Evolutionary conservation across 2,797 vertebrate genomes (phyloP).

Genomic region (Hyperoplus immaculatus): DNA sequence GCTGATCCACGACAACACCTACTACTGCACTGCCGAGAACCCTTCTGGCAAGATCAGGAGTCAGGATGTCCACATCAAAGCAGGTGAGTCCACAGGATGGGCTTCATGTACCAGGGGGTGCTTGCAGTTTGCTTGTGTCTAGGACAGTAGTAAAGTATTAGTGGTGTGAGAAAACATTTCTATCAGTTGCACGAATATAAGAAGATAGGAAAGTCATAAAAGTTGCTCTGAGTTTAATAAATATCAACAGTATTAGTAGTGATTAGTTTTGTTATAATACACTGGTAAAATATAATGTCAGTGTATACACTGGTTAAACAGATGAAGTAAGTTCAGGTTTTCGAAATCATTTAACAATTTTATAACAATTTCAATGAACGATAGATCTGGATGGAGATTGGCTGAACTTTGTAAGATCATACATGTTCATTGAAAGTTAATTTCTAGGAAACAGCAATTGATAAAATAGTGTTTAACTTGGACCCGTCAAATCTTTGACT

Average conservation of each 20-base stretch:
- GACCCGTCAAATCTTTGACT: background rate
- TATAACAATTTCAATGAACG: background rate
- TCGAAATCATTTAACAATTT: background rate
- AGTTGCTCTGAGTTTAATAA: background rate
- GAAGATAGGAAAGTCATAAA: background rate
- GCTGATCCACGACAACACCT: slow-evolving; percentile 99
- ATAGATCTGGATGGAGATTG: background rate
- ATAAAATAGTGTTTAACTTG: background rate
- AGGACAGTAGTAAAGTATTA: too few species aligned
- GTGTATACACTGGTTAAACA: background rate
- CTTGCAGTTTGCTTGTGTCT: too few species aligned
- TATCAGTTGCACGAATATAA: background rate
- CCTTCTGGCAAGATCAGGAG: slow-evolving; percentile 99
- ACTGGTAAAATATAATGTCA: background rate
- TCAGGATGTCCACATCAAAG: slow-evolving; percentile 99
- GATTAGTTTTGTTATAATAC: slow-evolving; percentile 1
- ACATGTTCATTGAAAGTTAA: background rate
- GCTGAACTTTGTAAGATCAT: background rate
- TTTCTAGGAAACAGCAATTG: background rate
- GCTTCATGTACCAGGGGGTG: background rate
- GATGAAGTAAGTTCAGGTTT: background rate
- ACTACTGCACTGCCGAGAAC: slow-evolving; percentile 99
- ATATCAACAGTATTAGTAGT: background rate
- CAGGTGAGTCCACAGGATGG: slow-evolving; percentile 87
- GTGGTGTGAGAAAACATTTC: background rate